These are phyloP conservation scores for Heliconius ethilla DNA, from an alignment of 2,888 invertebrate genomes.

Conservation along the genomic window DNA sequence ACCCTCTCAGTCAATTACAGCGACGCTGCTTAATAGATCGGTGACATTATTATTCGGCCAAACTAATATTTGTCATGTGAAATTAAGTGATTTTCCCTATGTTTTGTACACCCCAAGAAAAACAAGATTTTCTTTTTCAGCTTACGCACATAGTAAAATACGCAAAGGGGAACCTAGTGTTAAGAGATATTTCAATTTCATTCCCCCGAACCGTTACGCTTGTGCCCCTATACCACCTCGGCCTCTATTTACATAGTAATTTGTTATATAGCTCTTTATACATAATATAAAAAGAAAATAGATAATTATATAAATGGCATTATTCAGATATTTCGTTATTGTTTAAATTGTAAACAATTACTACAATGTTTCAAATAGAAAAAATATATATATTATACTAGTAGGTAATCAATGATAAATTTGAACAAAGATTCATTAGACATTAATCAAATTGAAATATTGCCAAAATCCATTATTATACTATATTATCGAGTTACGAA, in stretches of 20 bases:
- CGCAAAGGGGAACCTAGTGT: no score
- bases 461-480: slow-evolving; percentile 17
- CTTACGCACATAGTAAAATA: no score
- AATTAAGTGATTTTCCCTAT: slow-evolving; percentile 16
- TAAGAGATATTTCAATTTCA: no score
- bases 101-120: background rate
- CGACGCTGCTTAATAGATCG: slow-evolving; percentile 24
- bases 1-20: slow-evolving; percentile 23
- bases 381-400: background rate
- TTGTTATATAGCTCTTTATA: no score
- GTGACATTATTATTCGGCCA: slow-evolving; percentile 14
- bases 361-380: background rate
- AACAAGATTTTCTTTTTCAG: no score
- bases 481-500: slow-evolving; percentile 13
- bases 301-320: no score
- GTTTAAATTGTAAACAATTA: no score
- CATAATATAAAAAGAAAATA: no score
- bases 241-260: no score
- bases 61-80: slow-evolving; percentile 21
- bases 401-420: background rate
- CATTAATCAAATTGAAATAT: slow-evolving; percentile 1
- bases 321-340: no score
- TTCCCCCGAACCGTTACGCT: no score
- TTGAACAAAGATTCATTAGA: background rate
- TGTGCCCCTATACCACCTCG: no score